These are phyloP conservation scores for Eolophus roseicapilla DNA, from an alignment of 2,113 vertebrate genomes.

Conservation along the genomic window DNA sequence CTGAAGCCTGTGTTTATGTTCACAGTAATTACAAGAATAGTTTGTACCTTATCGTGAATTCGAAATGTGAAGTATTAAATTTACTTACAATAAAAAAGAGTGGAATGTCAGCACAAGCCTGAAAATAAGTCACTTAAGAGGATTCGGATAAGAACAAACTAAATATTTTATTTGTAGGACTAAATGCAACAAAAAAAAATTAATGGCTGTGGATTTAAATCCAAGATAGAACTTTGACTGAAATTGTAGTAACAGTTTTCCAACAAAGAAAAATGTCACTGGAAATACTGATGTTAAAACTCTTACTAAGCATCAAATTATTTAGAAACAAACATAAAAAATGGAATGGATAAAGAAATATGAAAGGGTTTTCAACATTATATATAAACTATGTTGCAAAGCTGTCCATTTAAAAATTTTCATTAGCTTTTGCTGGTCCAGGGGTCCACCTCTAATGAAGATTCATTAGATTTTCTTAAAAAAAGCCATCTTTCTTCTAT, in stretches of 20 bases:
- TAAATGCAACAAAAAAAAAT: not conserved
- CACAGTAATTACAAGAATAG: not conserved
- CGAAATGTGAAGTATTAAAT: slow-evolving; percentile 1
- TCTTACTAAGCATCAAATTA: not conserved
- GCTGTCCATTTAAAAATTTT: not conserved
- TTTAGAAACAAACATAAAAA: not conserved
- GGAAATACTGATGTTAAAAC: slow-evolving; percentile 9
- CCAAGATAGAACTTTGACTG: not conserved
- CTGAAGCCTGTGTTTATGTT: not conserved
- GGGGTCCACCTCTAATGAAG: not conserved
- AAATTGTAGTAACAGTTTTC: not conserved
- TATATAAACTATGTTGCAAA: not conserved
- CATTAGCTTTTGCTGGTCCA: not conserved
- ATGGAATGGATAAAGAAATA: not conserved
- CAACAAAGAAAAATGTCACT: not conserved
- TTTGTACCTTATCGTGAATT: not conserved
- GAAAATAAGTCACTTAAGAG: not conserved
- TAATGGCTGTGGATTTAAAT: not conserved
- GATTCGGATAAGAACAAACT: not conserved
- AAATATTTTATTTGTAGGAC: not conserved
- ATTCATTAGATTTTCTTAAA: not conserved
- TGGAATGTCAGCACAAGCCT: not conserved
- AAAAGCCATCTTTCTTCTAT: not conserved
- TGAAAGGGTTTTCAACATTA: not conserved
- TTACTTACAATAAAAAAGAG: not conserved